Evolutionary conservation across 2,797 vertebrate genomes (phyloP).

Genomic region (Tangara arthus): DNA sequence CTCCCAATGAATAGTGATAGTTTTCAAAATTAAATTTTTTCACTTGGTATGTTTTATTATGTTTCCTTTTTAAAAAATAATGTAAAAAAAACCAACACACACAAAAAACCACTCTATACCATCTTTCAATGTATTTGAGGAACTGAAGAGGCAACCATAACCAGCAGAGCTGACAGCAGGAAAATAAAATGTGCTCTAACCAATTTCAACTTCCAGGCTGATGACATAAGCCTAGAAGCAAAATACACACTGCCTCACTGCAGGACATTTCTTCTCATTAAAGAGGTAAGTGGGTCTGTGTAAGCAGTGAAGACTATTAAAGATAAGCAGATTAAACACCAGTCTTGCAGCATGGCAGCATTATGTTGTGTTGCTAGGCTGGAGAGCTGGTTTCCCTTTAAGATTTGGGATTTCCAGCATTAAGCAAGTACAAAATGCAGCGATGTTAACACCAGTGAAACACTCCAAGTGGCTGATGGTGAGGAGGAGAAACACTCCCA

Average conservation of each 20-base stretch:
- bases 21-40: neutral
- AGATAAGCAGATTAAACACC: constrained; percentile 64
- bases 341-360: constrained; percentile 24
- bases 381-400: constrained; percentile 19
- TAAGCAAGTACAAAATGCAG: constrained; percentile 16
- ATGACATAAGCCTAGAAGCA: constrained; percentile 61
- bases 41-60: neutral
- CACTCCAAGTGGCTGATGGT: neutral
- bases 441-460: neutral
- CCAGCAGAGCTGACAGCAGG: constrained; percentile 39
- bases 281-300: constrained; percentile 62
- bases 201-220: constrained; percentile 50
- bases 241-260: constrained; percentile 49
- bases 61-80: neutral
- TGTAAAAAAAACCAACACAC: too few relatives aligned
- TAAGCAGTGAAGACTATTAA: constrained; percentile 50
- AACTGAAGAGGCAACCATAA: neutral
- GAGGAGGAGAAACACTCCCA: neutral
- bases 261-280: constrained; percentile 61
- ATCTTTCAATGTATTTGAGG: neutral
- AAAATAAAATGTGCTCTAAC: constrained; percentile 27
- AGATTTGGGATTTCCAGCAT: constrained; percentile 7
- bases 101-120: neutral
- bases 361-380: constrained; percentile 3
- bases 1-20: neutral